Percentiles rank a stretch among this genome's conserved stretches.
Evolutionary conservation across 2,113 vertebrate species (phyloP).

Genomic region (Apodemus sylvaticus): DNA sequence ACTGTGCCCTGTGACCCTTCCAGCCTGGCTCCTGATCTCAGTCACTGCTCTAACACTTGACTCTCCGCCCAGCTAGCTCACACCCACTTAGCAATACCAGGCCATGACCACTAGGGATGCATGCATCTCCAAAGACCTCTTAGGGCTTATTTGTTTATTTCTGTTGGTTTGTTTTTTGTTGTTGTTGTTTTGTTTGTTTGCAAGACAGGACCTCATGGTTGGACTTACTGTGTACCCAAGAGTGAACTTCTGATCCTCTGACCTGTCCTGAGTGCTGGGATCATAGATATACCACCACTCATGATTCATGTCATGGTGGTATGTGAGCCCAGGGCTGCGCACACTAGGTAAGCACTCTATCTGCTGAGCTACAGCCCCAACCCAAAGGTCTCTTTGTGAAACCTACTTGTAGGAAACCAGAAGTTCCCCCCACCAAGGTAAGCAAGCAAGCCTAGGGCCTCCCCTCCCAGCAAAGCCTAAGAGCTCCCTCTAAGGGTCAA

Average conservation of each 20-base stretch:
- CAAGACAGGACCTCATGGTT: neutral
- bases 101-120: neutral
- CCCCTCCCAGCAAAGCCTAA: neutral
- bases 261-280: neutral
- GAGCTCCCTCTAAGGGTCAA: neutral
- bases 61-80: neutral
- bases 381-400: neutral
- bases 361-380: neutral
- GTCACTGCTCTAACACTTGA: conserved; percentile 1
- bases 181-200: too few relatives aligned
- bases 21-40: neutral
- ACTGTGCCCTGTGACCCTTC: neutral
- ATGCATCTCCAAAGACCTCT: neutral
- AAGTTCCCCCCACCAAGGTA: neutral
- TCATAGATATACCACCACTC: neutral
- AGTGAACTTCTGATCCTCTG: neutral
- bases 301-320: neutral
- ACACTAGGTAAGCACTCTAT: too few relatives aligned
- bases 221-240: too few relatives aligned
- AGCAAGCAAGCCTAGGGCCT: neutral
- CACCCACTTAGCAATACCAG: neutral
- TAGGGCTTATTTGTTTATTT: neutral
- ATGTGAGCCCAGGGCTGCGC: too few relatives aligned
- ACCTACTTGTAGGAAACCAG: neutral
- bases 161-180: neutral